Evolutionary conservation across 2,113 vertebrate genomes (phyloP).

Genomic region (Scomber scombrus): DNA sequence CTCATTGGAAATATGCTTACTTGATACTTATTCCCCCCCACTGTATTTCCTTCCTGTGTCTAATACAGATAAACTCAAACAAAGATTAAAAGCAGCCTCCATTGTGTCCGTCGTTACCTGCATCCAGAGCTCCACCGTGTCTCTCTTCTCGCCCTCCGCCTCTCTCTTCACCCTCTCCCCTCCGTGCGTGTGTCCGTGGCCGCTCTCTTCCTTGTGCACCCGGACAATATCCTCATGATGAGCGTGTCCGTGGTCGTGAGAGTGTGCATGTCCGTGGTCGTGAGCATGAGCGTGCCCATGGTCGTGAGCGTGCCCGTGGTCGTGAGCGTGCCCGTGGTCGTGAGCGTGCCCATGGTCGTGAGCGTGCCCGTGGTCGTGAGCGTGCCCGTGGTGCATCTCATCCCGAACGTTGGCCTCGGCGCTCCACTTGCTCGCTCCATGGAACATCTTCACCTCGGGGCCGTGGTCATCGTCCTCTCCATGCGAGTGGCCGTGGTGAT

Average conservation of each 20-base stretch:
- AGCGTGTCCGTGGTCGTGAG: no score
- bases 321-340: slow-evolving; percentile 35
- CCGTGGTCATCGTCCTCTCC: slow-evolving; percentile 73
- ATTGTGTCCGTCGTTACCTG: slow-evolving; percentile 74
- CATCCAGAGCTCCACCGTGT: slow-evolving; percentile 88
- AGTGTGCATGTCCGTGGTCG: no score
- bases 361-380: not conserved
- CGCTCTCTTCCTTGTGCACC: no score
- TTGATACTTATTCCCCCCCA: no score
- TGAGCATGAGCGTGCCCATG: no score
- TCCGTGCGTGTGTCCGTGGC: slow-evolving; percentile 42
- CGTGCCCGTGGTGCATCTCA: slow-evolving; percentile 66
- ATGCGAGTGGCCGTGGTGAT: slow-evolving; percentile 77
- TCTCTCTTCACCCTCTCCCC: slow-evolving; percentile 61
- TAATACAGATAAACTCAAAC: no score
- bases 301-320: not conserved
- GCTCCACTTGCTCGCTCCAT: slow-evolving; percentile 87
- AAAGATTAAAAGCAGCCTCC: no score
- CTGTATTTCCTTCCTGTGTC: no score
- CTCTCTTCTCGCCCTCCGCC: slow-evolving; percentile 74
- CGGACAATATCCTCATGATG: no score
- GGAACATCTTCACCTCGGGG: slow-evolving; percentile 79
- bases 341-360: slow-evolving; percentile 71
- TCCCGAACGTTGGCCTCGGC: slow-evolving; percentile 82
- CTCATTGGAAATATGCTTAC: no score